Conservation (phyloP, 2,888 invertebrate genomes). For the Plusia festucae region DNA sequence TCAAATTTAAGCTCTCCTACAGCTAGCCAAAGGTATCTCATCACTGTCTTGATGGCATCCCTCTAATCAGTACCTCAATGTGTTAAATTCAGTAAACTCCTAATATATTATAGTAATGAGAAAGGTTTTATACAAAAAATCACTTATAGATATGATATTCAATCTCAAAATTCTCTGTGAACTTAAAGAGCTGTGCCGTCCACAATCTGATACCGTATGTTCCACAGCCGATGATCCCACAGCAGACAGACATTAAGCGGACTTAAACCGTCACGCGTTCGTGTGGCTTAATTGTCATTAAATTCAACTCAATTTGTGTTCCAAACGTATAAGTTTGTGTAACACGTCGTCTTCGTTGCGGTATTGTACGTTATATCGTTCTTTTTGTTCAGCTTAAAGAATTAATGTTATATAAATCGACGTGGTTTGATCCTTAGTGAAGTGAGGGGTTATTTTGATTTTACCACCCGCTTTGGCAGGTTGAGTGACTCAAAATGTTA, state of each 20-base stretch:
- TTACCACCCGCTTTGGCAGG: conserved; percentile 37
- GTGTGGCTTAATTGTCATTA: conserved; percentile 74
- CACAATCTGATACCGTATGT: conserved; percentile 46
- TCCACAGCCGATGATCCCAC: conserved; percentile 65
- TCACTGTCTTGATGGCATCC: too few species aligned
- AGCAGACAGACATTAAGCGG: conserved; percentile 74
- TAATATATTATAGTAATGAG: too few species aligned
- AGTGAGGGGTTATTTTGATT: conserved; percentile 37
- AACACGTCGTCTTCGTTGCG: conserved; percentile 62
- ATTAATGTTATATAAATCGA: conserved; percentile 40
- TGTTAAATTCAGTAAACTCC: too few species aligned
- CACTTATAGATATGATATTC: too few species aligned
- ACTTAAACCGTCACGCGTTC: conserved; percentile 66
- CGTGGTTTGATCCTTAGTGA: conserved; percentile 23
- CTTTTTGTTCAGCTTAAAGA: conserved; percentile 44
- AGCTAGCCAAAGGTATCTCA: too few species aligned
- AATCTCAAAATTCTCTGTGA: too few species aligned
- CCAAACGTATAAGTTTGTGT: conserved; percentile 64
- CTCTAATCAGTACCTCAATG: too few species aligned
- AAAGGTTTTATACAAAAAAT: too few species aligned
- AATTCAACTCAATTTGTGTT: conserved; percentile 75
- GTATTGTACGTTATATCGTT: conserved; percentile 57
- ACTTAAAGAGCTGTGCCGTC: conserved; percentile 15
- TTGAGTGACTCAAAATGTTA: conserved; percentile 37
- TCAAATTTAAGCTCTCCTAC: too few species aligned